Base-by-base conservation (phyloP, 2,113 vertebrate genomes). In the Junco hyemalis region DNA sequence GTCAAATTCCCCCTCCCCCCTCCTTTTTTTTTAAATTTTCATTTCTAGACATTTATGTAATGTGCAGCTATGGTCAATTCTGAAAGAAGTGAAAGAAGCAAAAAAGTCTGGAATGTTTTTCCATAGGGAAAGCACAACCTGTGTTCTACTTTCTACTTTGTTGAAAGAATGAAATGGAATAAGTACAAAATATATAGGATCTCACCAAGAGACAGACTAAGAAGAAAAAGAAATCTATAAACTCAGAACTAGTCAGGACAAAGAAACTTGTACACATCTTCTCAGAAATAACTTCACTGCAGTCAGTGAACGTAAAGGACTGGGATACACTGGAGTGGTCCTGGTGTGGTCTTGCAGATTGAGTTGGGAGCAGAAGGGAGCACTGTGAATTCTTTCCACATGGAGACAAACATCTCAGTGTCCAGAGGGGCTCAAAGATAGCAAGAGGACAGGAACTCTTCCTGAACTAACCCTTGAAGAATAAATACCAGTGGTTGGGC, bases 1-100 rank as follows among this genome's bases (percentile, higher is more conserved):
- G 12, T n/a, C 8, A 8, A 23, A 8, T n/a, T 64, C 5, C 3
- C 6, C 12, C 14, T 11, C 21, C n/a, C 28, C 1, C 6, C 7
- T 4, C 10, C 4, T 6, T 11, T n/a, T 47, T 12, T 16, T 33
- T 47, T 7, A 5, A 17, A 50, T 31, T 44, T 59, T 45, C 0
- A n/a, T 64, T 65, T 71, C 38, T 40, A 53, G 33, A 68, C 16
- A 31, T 45, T 42, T 25, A 29, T 63, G 19, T 54, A 56, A 48
- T 42, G n/a, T 51, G 26, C 25, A 71, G 5, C 14, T 74, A 17
- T 28, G 9, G 33, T 71, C 26, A 87, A 48, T 51, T 89, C 29
- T 23, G 21, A 33, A 83, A 84, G 48, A 86, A 59, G 4, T 1
- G 0, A 63, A 53, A 44, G 36, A 70, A 65, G 8, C 8, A 78